These are phyloP conservation scores for Xestia rhomboidea DNA, from an alignment of 2,888 invertebrate genomes.

Conservation along the genomic window DNA sequence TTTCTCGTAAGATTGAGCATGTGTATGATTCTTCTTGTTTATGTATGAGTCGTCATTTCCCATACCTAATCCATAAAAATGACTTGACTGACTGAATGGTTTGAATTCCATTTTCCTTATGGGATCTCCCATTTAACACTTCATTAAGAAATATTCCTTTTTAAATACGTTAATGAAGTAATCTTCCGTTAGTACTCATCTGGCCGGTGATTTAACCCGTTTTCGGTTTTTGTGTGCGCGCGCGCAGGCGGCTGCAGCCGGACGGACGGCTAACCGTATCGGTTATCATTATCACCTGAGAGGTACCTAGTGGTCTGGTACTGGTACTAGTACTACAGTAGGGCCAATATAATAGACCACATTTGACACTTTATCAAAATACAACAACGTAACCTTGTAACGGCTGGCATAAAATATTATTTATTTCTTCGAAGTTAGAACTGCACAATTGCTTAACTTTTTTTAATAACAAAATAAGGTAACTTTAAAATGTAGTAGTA, in stretches of 20 bases:
- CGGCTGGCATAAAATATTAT: no score
- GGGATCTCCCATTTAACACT: background rate
- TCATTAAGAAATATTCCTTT: conserved; percentile 16
- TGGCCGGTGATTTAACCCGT: conserved; percentile 52
- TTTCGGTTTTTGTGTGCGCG: conserved; percentile 48
- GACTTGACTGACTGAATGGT: no score
- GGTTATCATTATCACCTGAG: conserved; percentile 57
- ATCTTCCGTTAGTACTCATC: conserved; percentile 47
- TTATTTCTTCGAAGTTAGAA: no score
- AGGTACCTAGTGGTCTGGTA: conserved; percentile 30
- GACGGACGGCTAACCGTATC: conserved; percentile 50
- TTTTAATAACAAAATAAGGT: no score
- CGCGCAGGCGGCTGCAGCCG: conserved; percentile 29
- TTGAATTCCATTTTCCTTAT: background rate
- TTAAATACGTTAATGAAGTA: conserved; percentile 51
- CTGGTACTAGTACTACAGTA: no score
- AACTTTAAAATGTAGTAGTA: no score
- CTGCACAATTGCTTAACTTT: no score
- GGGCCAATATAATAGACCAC: no score
- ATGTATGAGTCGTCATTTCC: background rate
- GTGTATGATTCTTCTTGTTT: background rate
- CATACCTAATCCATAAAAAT: background rate
- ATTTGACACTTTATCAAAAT: no score
- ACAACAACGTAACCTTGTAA: no score
- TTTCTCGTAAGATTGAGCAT: background rate